Evolutionary conservation across 2,113 vertebrate species (phyloP).

Genomic region (Oreochromis tanganicae): DNA sequence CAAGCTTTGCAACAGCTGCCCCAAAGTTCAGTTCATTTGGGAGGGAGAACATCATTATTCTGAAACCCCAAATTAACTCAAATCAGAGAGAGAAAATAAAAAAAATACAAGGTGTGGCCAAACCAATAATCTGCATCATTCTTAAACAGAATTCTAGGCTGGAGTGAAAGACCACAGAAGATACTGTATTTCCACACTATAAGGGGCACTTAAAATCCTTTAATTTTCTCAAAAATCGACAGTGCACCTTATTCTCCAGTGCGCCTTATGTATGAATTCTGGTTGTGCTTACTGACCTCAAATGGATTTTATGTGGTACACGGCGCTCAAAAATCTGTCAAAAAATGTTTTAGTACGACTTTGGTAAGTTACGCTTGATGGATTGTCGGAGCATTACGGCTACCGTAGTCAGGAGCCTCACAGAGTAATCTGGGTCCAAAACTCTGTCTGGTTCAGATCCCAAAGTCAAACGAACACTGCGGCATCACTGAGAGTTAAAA

Average conservation of each 20-base stretch:
- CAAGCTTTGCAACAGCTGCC: not conserved
- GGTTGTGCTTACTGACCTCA: not conserved
- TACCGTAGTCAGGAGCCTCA: not conserved
- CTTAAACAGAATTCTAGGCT: not conserved
- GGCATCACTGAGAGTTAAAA: not conserved
- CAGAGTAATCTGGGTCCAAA: not conserved
- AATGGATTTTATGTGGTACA: not conserved
- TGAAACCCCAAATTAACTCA: not conserved
- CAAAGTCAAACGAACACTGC: not conserved
- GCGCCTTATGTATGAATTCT: not conserved
- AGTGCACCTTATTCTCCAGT: not conserved
- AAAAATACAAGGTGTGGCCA: not conserved
- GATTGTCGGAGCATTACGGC: not conserved
- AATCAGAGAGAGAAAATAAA: not conserved
- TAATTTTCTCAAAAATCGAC: not conserved
- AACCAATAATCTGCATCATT: not conserved
- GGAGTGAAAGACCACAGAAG: not conserved
- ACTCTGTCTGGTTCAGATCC: not conserved
- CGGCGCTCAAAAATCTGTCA: not conserved
- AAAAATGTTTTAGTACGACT: not conserved
- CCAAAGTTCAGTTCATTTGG: not conserved
- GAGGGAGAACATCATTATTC: not conserved
- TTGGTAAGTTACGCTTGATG: not conserved
- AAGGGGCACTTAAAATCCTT: not conserved
- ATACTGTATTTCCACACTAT: not conserved